Conservation (phyloP, 2,888 invertebrate genomes). For the Diloba caeruleocephala region DNA sequence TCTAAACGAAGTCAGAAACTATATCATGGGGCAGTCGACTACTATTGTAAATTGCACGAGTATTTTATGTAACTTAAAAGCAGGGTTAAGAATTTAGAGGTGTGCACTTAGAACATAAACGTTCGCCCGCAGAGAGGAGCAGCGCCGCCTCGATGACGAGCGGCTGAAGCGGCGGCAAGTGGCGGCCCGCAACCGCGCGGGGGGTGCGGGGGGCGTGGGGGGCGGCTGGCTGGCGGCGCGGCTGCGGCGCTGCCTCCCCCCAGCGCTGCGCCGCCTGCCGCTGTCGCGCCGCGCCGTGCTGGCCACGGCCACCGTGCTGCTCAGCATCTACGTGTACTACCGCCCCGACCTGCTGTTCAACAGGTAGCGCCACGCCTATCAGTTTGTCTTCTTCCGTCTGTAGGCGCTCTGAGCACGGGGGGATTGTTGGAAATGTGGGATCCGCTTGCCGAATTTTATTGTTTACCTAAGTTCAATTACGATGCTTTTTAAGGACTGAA, state of each 20-base stretch:
- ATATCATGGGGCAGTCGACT: too few relatives aligned
- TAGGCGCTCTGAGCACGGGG: conserved; percentile 45
- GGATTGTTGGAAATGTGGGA: conserved; percentile 27
- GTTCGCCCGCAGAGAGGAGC: conserved; percentile 83
- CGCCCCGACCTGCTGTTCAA: conserved; percentile 80
- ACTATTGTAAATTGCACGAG: too few relatives aligned
- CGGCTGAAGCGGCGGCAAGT: conserved; percentile 80
- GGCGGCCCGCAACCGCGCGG: conserved; percentile 54
- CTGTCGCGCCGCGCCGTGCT: conserved; percentile 81
- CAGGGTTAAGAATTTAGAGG: too few relatives aligned
- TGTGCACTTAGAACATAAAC: too few relatives aligned
- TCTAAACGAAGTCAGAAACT: too few relatives aligned
- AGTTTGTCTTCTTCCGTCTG: conserved; percentile 79
- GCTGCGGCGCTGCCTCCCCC: conserved; percentile 59
- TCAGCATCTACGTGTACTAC: conserved; percentile 90
- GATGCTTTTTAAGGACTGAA: too few relatives aligned
- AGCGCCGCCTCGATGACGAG: conserved; percentile 89
- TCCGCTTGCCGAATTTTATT: too few relatives aligned
- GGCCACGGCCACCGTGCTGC: conserved; percentile 88
- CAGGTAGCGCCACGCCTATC: conserved; percentile 85
- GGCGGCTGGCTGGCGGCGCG: conserved; percentile 45
- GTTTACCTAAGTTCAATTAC: too few relatives aligned
- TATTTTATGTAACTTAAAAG: too few relatives aligned
- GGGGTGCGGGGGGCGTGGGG: too few relatives aligned
- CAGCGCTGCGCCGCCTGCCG: conserved; percentile 77